phyloP scores from a whole-genome alignment of 2,113 vertebrate species.

The Psittacus erithacus region DNA sequence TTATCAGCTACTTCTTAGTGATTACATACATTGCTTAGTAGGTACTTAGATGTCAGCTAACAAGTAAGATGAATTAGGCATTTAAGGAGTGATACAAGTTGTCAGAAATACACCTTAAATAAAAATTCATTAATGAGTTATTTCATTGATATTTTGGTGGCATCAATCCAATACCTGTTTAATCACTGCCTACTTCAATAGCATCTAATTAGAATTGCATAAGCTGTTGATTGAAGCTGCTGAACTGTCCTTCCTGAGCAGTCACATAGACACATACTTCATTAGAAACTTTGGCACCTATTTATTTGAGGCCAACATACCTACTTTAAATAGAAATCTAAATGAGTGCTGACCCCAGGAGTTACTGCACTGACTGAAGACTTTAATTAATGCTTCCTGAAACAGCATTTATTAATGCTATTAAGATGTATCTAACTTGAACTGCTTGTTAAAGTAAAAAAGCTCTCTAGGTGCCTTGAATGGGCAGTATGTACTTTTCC shows the following conservation, averaged over 20 bases:
- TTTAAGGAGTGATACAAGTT: background rate
- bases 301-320: background rate
- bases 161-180: background rate
- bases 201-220: background rate
- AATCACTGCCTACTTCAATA: background rate
- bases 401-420: background rate
- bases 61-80: background rate
- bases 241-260: background rate
- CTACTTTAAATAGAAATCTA: background rate
- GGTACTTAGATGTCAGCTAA: background rate
- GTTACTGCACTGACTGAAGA: background rate
- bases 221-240: background rate
- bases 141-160: background rate
- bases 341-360: background rate
- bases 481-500: background rate
- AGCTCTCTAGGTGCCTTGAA: background rate
- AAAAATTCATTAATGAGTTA: background rate
- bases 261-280: background rate
- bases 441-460: background rate
- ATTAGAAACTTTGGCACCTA: background rate
- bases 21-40: background rate
- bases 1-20: background rate
- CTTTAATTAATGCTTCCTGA: background rate
- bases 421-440: background rate
- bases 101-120: background rate